phyloP scores from a whole-genome alignment of 2,888 invertebrate genomes.

The Drosophila atripex region DNA sequence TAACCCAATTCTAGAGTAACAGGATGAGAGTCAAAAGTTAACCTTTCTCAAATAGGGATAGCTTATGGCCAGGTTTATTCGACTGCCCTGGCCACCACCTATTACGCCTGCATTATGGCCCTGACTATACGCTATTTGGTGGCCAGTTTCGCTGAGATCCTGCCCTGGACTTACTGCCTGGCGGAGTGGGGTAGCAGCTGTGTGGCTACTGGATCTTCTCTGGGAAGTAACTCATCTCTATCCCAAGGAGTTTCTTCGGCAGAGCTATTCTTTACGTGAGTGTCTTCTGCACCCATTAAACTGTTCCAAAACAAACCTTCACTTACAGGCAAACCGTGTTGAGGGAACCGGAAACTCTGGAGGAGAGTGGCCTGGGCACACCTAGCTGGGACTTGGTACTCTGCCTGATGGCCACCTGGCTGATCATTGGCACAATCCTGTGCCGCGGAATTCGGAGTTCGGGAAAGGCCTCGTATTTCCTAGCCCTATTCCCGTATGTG shows the following conservation, averaged over 20 bases:
- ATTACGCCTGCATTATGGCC: conserved; percentile 88
- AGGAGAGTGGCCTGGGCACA: conserved; percentile 85
- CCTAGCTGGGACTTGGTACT: conserved; percentile 85
- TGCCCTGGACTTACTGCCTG: conserved; percentile 88
- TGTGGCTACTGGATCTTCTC: conserved; percentile 72
- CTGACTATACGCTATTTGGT: conserved; percentile 87
- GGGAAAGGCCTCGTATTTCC: conserved; percentile 88
- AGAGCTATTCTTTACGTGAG: conserved; percentile 84
- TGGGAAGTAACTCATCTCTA: conserved; percentile 43
- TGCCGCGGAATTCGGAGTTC: conserved; percentile 86
- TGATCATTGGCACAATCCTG: conserved; percentile 85
- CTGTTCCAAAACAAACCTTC: accelerated
- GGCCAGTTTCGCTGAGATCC: conserved; percentile 85
- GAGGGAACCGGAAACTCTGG: conserved; percentile 84
- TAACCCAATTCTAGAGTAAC: conserved; percentile 66
- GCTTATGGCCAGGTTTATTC: conserved; percentile 86
- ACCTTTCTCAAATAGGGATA: conserved; percentile 83
- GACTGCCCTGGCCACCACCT: conserved; percentile 86
- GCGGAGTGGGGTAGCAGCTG: conserved; percentile 85
- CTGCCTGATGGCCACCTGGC: conserved; percentile 86
- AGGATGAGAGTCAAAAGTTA: not conserved
- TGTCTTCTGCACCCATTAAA: not conserved
- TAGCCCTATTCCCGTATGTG: conserved; percentile 88
- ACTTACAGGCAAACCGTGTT: conserved; percentile 84
- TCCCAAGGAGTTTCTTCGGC: conserved; percentile 79